Conservation (phyloP, 2,113 vertebrate genomes). For the Gnathonemus longibarbis region DNA sequence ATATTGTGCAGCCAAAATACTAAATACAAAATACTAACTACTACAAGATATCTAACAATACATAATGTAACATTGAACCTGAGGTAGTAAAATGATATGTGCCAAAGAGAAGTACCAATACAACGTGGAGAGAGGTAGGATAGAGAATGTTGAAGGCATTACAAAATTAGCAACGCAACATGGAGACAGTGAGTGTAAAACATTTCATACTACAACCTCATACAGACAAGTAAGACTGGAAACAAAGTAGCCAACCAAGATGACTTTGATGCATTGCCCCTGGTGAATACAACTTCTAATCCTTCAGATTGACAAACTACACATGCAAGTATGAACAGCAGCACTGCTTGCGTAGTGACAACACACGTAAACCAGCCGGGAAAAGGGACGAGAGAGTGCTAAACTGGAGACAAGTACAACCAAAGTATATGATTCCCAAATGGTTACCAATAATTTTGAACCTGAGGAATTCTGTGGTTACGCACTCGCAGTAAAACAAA, state of each 20-base stretch:
- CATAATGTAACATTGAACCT: background rate
- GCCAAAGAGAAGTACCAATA: background rate
- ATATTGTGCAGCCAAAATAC: background rate
- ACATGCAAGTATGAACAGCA: background rate
- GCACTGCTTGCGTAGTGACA: background rate
- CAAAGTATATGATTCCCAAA: background rate
- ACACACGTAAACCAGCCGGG: background rate
- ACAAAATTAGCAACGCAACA: background rate
- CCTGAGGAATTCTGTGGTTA: slow-evolving; percentile 32
- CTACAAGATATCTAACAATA: background rate
- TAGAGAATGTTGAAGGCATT: background rate
- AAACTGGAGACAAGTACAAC: background rate
- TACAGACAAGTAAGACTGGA: background rate
- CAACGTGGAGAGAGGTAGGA: background rate
- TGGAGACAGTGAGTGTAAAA: background rate
- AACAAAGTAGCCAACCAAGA: background rate
- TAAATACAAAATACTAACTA: background rate
- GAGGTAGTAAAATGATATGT: background rate
- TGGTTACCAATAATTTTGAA: background rate
- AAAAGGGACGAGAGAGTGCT: background rate
- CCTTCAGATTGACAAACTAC: background rate
- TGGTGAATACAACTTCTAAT: background rate
- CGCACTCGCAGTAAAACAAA: slow-evolving; percentile 39
- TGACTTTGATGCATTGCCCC: background rate
- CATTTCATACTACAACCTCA: background rate